Evolutionary conservation across 2,888 invertebrate genomes (phyloP), one percentile per base, ranked within the genome.

Genomic region (Rhodophaea formosa): DNA sequence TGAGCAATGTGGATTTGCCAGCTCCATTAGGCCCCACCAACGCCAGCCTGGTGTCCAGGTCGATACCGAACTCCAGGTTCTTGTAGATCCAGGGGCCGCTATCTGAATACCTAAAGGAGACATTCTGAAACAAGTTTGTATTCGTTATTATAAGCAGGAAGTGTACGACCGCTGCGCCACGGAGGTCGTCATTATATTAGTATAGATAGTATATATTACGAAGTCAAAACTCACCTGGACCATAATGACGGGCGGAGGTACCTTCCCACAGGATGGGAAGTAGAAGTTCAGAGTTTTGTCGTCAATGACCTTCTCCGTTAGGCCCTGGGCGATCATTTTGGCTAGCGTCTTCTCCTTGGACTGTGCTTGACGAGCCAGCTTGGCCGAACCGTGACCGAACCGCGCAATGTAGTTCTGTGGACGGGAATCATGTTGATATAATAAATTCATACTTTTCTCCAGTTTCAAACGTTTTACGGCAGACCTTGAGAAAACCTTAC

Each of bases 241-340:
- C 99, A 99, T 99, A 74, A 99, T 99, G 60, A 99, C 99, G 0
- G 99, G 99, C 1, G 99, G 99, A 43, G 99, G 99, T 68, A 99
- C 96, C 55, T 94, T 96, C 61, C 99, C 99, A 78, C 99, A 99
- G 42, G 95, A 93, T 0, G 98, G 99, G 86, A 99, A 99, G 84
- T 96, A 98, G 86, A 99, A 99, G 72, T 96, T 96, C 56, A 99
- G 94, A 53, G 93, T 93, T 93, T 98, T 99, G 79, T 99, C 99
- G 64, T 93, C 94, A 6, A 93, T 92, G 0, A 99, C 99, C 90
- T 97, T 98, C 80, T 99, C 99, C 0, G 99, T 99, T 23, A 99
- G 93, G 1, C 99, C 99, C 74, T 97, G 97, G 35, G 99, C 98
- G 12, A 99, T 98, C 99, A 99, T 99, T 90, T 99, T 99, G 23